These are phyloP conservation scores for Paratrypauchen microcephalus DNA, from an alignment of 2,797 vertebrate species.

Conservation along the genomic window DNA sequence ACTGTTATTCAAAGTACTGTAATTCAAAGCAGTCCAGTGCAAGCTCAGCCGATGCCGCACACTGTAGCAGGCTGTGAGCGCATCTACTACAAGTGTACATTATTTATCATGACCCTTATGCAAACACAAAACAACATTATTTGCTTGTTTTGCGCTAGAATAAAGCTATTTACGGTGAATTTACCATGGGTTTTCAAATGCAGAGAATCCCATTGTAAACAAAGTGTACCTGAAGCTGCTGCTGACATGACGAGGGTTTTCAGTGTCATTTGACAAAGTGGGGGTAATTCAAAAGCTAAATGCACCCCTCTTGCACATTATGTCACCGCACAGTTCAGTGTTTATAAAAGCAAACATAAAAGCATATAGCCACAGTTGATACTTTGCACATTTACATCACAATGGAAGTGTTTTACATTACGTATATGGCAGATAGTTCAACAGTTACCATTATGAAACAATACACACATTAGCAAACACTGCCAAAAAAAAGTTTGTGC, in stretches of 20 bases:
- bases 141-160: constrained; percentile 16
- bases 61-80: constrained; percentile 26
- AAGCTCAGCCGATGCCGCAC: constrained; percentile 24
- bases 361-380: too few species aligned
- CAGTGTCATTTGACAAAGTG: constrained; percentile 17
- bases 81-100: constrained; percentile 32
- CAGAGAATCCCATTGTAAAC: constrained; percentile 6
- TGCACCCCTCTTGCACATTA: too few species aligned
- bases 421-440: too few species aligned
- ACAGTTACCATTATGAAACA: too few species aligned
- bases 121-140: constrained; percentile 31
- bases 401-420: too few species aligned
- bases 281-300: too few species aligned
- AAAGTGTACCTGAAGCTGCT: constrained; percentile 27
- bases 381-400: too few species aligned
- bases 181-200: constrained; percentile 32
- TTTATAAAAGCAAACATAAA: too few species aligned
- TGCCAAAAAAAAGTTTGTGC: too few species aligned
- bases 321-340: too few species aligned
- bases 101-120: constrained; percentile 26
- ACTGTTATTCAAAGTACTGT: constrained; percentile 32
- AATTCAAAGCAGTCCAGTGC: constrained; percentile 20
- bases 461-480: too few species aligned
- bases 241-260: constrained; percentile 23
- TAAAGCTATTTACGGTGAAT: constrained; percentile 20